Base-by-base conservation (phyloP, 1,140 invertebrate genomes). In the Oreohelix idahoensis region DNA sequence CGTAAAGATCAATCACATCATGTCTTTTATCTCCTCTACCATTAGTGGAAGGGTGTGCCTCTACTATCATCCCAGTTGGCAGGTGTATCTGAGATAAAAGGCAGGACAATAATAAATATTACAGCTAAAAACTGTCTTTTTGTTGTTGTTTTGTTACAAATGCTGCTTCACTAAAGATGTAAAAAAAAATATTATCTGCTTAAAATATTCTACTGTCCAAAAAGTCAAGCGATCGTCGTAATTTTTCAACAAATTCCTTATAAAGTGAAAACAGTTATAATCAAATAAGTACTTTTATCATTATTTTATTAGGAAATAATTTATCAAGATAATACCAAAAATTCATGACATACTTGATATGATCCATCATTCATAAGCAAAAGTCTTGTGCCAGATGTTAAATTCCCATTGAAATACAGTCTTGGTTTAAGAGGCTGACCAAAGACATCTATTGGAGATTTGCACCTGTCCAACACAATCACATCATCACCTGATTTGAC, bases 401-500 rank as follows among this genome's bases (percentile, higher is more conserved):
- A 73, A 39, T 88, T 82, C 35, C 88, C 88, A 84, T 89, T 89
- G 20, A 86, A 29, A 75, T 83, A 87, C 75, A 89, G 66, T 32
- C 80, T 77, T 0, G 86, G 29, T 35, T 79, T 69, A 4, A 88
- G 77, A 20, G 85, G 84, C 23, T 77, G 53, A 32, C 63, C 81
- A 15, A 23, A 13, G 0, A 32, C 45, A 32, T 35, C 23, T 42
- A 51, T 53, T 45, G 78, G n/a, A 2, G 79, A 70, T 10, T 84
- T 82, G 80, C 90, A 91, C 11, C 84, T 70, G 63, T 91, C 89
- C n/a, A 91, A 70, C 5, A 89, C 53, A 51, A 91, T 88, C 79
- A 91, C 86, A 83, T 91, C 90, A 86, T 91, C 88, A 0, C 88
- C 89, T 13, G 87, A 88, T 36, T 79, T 85, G 0, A 90, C 86